These are phyloP conservation scores for Drosophila baimaii DNA, from an alignment of 1,140 invertebrate genomes.

Conservation along the genomic window DNA sequence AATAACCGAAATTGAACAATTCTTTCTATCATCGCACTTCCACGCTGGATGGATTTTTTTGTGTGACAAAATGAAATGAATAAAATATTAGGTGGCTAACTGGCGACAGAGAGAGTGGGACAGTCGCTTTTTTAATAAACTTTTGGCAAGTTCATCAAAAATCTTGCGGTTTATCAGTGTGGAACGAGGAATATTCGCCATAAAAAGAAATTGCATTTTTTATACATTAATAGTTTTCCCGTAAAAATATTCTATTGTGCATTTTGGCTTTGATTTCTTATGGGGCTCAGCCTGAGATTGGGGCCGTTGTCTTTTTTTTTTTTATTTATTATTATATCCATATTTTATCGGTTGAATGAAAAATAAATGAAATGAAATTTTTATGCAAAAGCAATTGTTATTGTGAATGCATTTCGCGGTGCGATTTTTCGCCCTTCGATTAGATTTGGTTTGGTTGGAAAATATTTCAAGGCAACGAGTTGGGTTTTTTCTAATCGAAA, in stretches of 20 bases:
- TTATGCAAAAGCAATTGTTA: conserved; percentile 17
- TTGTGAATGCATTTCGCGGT: conserved; percentile 10
- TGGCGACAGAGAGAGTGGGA: conserved; percentile 29
- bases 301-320: conserved; percentile 12
- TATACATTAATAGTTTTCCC: conserved; percentile 39
- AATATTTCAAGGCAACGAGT: no score
- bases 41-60: conserved; percentile 25
- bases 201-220: conserved; percentile 62
- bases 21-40: conserved; percentile 40
- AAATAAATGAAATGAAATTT: conserved; percentile 53
- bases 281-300: conserved; percentile 2
- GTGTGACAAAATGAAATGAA: conserved; percentile 70
- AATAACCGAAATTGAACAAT: conserved; percentile 64
- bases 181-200: conserved; percentile 8
- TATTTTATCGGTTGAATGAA: conserved; percentile 11
- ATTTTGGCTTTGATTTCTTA: conserved; percentile 36
- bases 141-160: conserved; percentile 72
- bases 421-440: not conserved
- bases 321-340: no score
- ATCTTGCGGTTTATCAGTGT: conserved; percentile 64
- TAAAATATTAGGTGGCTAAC: conserved; percentile 70
- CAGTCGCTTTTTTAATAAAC: conserved; percentile 71
- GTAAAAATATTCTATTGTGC: conserved; percentile 68
- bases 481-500: not conserved
- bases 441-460: not conserved